Percentiles rank a stretch among this genome's conserved stretches.
phyloP scores from a whole-genome alignment of 2,888 invertebrate genomes.

The Celastrina argiolus region DNA sequence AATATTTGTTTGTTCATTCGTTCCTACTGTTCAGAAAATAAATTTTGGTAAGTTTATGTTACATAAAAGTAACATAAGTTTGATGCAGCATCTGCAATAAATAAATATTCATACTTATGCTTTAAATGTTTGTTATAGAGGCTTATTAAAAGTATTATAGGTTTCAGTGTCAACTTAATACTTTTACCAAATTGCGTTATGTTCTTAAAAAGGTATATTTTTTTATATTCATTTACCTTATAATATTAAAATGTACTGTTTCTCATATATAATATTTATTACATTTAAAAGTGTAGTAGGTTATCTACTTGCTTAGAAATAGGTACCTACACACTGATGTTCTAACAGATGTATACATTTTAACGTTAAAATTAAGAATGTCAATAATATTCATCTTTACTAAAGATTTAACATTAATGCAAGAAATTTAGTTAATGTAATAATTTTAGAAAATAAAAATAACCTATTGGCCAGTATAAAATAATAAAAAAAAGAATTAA shows the following conservation, averaged over 20 bases:
- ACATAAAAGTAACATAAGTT: not conserved
- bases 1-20: constrained; percentile 4
- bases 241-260: too few relatives aligned
- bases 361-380: not conserved
- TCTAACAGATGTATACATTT: not conserved
- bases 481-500: not conserved
- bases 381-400: not conserved
- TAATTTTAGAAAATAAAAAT: not conserved
- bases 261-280: not conserved
- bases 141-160: constrained; percentile 2
- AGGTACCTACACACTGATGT: too few relatives aligned
- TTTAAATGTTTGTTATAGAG: not conserved
- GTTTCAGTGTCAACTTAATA: not conserved
- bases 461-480: constrained; percentile 16
- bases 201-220: not conserved
- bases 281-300: too few relatives aligned
- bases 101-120: not conserved
- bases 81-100: not conserved
- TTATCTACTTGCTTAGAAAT: too few relatives aligned
- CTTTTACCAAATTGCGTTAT: not conserved
- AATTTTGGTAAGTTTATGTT: not conserved
- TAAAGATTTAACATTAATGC: not conserved
- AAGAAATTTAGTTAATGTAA: not conserved
- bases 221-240: too few relatives aligned
- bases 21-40: not conserved